phyloP scores from a whole-genome alignment of 2,888 invertebrate species.

The Meandrusa payeni region DNA sequence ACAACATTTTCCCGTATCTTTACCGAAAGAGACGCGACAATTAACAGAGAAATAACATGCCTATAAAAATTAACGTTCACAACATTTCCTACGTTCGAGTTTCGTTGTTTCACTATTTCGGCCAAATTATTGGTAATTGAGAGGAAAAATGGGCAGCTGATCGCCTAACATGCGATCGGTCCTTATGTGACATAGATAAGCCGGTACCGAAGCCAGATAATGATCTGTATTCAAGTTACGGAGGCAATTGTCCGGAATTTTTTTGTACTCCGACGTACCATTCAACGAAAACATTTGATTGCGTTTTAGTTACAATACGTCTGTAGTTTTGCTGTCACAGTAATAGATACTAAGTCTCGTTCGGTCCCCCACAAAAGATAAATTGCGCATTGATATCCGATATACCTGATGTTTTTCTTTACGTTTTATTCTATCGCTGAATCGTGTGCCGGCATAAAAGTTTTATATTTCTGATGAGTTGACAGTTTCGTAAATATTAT shows the following conservation, averaged over 20 bases:
- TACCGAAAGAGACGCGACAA: constrained; percentile 8
- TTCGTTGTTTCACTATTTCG: constrained; percentile 11
- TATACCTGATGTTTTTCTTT: constrained; percentile 70
- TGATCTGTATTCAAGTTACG: constrained; percentile 74
- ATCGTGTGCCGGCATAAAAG: constrained; percentile 45
- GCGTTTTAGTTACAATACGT: constrained; percentile 68
- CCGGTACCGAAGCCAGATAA: constrained; percentile 64
- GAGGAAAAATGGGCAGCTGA: constrained; percentile 64
- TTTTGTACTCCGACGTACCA: constrained; percentile 53
- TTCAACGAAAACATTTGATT: constrained; percentile 65
- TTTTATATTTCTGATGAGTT: constrained; percentile 53
- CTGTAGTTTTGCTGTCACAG: constrained; percentile 53
- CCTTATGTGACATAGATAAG: constrained; percentile 66
- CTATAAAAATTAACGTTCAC: constrained; percentile 17
- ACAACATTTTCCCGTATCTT: constrained; percentile 7
- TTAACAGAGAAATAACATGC: constrained; percentile 13
- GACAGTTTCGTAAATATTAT: constrained; percentile 26
- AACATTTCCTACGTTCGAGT: constrained; percentile 13
- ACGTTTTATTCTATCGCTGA: constrained; percentile 39
- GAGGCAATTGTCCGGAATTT: constrained; percentile 65
- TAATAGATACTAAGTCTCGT: constrained; percentile 65
- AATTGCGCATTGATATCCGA: constrained; percentile 72
- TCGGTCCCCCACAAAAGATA: constrained; percentile 61
- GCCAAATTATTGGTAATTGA: constrained; percentile 47
- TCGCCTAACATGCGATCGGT: constrained; percentile 64